These are phyloP conservation scores for Acromyrmex heyeri DNA, from an alignment of 1,140 invertebrate genomes.

Conservation along the genomic window DNA sequence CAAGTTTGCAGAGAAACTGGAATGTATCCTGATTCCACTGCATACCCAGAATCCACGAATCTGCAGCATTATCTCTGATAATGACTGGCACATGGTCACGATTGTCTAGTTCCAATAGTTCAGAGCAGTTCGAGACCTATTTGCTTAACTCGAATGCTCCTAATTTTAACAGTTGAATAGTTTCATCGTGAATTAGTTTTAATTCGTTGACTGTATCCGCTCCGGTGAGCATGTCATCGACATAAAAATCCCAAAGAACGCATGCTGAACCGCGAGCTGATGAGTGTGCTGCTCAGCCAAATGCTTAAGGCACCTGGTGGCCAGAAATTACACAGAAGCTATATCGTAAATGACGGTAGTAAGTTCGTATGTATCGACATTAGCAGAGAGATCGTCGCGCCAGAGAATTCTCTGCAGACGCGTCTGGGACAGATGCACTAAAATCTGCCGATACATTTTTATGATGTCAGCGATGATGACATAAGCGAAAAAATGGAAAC, in stretches of 20 bases:
- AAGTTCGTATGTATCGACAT: not conserved
- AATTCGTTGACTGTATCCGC: rapidly evolving
- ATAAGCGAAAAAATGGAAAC: not conserved
- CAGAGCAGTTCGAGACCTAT: not conserved
- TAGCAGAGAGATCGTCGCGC: not conserved
- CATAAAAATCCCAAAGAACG: not conserved
- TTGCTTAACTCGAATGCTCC: not conserved
- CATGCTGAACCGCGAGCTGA: not conserved
- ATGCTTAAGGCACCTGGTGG: not conserved
- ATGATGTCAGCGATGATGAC: not conserved
- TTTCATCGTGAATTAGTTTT: not conserved
- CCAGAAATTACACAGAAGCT: not conserved
- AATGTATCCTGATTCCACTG: not conserved
- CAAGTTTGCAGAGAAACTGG: too few species aligned
- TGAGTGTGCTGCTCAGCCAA: not conserved
- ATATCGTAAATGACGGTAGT: not conserved
- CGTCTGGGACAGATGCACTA: not conserved
- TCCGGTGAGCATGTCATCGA: not conserved
- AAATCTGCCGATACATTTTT: constrained; percentile 4
- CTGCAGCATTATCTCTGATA: rapidly evolving
- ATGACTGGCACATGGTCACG: too few species aligned
- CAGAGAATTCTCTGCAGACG: not conserved
- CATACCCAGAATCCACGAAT: not conserved
- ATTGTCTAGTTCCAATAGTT: not conserved
- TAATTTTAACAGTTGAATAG: not conserved